These are phyloP conservation scores for Speoplatyrhinus poulsoni DNA, from an alignment of 2,113 vertebrate species.

Conservation along the genomic window DNA sequence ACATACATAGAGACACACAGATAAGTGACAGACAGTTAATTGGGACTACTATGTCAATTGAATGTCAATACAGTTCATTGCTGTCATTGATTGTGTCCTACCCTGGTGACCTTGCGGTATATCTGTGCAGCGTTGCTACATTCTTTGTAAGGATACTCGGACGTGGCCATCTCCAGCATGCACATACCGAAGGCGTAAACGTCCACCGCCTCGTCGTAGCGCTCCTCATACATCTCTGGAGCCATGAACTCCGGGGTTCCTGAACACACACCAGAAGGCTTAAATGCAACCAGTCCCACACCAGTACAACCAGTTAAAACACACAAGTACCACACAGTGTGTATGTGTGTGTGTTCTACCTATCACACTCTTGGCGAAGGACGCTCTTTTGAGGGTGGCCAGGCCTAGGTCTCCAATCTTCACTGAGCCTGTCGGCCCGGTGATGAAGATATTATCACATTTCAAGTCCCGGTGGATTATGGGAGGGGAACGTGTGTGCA, in stretches of 20 bases:
- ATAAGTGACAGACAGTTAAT: neutral
- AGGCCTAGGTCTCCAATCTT: too few species aligned
- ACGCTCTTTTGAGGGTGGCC: too few species aligned
- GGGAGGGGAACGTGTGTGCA: conserved; percentile 87
- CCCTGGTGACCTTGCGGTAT: conserved; percentile 92
- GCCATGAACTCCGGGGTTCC: conserved; percentile 92
- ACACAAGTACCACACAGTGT: neutral
- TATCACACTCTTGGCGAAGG: conserved; percentile 83
- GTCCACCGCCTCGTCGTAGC: conserved; percentile 89
- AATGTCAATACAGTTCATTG: neutral
- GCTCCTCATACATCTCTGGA: conserved; percentile 93
- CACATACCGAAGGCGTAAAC: conserved; percentile 95
- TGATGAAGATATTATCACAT: conserved; percentile 95
- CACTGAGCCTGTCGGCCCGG: conserved; percentile 85
- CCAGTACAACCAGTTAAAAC: neutral
- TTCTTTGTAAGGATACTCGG: conserved; percentile 90
- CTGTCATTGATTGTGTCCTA: conserved; percentile 56
- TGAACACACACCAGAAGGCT: conserved; percentile 30
- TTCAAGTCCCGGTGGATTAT: conserved; percentile 93
- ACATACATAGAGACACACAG: neutral
- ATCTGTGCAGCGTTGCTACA: conserved; percentile 91
- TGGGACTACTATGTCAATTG: neutral
- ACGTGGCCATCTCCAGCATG: conserved; percentile 94
- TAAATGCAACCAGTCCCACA: neutral
- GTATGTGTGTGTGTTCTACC: conserved; percentile 63